Evolutionary conservation across 1,140 invertebrate species (phyloP).

Genomic region (Cryptotermes secundus): DNA sequence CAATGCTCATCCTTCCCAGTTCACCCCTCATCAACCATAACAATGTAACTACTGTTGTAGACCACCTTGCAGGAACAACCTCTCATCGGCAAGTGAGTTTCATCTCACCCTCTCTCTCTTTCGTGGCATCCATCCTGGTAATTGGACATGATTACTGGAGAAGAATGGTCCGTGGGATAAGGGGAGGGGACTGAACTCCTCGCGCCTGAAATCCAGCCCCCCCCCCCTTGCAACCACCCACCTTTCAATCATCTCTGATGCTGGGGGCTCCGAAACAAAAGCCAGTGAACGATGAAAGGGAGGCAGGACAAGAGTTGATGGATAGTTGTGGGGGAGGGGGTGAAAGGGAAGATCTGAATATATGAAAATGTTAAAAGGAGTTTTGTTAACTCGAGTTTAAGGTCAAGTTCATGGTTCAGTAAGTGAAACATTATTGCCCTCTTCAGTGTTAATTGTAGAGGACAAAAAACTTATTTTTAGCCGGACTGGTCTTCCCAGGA

Average conservation of each 20-base stretch:
- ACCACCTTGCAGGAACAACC: neutral
- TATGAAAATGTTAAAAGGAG: conserved; percentile 1
- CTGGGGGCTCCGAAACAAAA: neutral
- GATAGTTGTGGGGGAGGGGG: no score
- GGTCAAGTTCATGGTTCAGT: no score
- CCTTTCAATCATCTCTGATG: conserved; percentile 16
- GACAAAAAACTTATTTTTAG: no score
- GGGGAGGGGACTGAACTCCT: neutral
- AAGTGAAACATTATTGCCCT: no score
- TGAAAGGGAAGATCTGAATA: neutral
- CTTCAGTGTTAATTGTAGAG: no score
- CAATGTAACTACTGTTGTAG: neutral
- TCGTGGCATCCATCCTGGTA: neutral
- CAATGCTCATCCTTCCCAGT: neutral
- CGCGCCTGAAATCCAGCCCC: neutral
- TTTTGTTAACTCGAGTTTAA: neutral
- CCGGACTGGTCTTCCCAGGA: no score
- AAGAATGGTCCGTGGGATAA: neutral
- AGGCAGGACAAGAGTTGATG: neutral
- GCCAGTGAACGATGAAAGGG: neutral
- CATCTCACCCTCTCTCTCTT: neutral
- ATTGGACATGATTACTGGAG: conserved; percentile 13
- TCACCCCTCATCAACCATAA: neutral
- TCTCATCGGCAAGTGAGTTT: neutral
- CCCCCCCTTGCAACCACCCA: neutral